Conservation (phyloP, 2,797 vertebrate genomes). For the Cottoperca gobio region DNA sequence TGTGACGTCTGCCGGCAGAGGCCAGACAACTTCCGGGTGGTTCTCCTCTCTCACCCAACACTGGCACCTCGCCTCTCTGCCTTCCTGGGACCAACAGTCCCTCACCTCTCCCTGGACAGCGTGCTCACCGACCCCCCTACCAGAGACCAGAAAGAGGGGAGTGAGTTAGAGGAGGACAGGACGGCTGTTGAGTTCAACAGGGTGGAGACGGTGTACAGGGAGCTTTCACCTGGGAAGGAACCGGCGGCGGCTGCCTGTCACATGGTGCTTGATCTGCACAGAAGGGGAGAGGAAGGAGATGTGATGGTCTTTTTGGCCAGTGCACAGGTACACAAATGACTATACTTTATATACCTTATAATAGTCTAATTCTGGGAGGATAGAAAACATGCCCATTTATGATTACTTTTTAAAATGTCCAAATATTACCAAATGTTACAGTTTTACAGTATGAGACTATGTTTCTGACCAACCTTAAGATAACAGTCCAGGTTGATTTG, state of each 20-base stretch:
- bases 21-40: conserved; percentile 85
- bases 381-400: background rate
- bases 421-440: background rate
- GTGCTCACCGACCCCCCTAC: background rate
- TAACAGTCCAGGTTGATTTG: background rate
- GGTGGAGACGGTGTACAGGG: conserved; percentile 84
- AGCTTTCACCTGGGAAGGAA: conserved; percentile 73
- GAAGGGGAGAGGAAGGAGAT: conserved; percentile 86
- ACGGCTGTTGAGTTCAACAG: background rate
- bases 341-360: too few relatives aligned
- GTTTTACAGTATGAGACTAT: background rate
- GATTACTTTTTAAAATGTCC: background rate
- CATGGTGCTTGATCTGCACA: conserved; percentile 91
- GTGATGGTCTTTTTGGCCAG: conserved; percentile 92
- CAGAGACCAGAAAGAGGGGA: background rate
- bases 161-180: background rate
- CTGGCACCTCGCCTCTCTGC: conserved; percentile 83
- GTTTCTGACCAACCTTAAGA: background rate
- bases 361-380: too few relatives aligned
- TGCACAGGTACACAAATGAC: conserved; percentile 85
- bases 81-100: conserved; percentile 86
- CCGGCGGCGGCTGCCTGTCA: conserved; percentile 84
- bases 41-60: conserved; percentile 87
- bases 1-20: conserved; percentile 90
- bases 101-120: conserved; percentile 81